Evolutionary conservation across 37 sponge, comb jelly and placozoan species (phyloP), one percentile per base, ranked within the genome.

Genomic region (Chondrosia reniformis): DNA sequence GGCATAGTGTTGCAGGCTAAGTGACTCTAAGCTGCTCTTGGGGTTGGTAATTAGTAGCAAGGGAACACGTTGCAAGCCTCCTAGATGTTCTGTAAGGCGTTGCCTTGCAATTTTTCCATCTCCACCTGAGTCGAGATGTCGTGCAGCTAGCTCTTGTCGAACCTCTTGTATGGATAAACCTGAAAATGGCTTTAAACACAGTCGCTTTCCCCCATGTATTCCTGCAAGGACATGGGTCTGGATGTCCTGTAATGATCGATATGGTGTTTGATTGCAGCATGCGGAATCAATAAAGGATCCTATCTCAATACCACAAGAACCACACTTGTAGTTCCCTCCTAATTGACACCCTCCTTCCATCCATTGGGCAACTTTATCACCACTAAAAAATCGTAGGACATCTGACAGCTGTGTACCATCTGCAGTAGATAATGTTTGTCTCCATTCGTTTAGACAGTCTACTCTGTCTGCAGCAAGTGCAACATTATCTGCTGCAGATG

Each of bases 241-340:
- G 27, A 45, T 25, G 30, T 82, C 75, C 17, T 27, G 37, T 10
- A 82, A 39, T 31, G 46, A 37, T 24, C 75, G 25, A 12, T 64
- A 64, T 1, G 34, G 66, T 1, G 33, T 56, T 41, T 32, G 63
- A 22, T 57, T 59, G 64, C 82, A 82, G 66, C 45, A 63, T 42
- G 74, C 30, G 13, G 76, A 17, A 21, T 74, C 67, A 71, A 81
- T 81, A n/a, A 73, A 44, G 12, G 38, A 33, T 25, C 55, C 45
- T 9, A 19, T 56, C 36, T 62, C 56, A 57, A 61, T 28, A 22
- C 82, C 82, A 81, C 82, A 81, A 15, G 45, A 33, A 33, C 82
- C 82, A 73, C 82, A 81, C 62, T 81, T 81, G 42, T 74, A 81
- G 62, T 21, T 39, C 43, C 82, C 82, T 32, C 82, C 75, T 32